Evolutionary conservation across 1,140 invertebrate species (phyloP), one percentile per base, ranked within the genome.

Genomic region (Euura lappo): DNA sequence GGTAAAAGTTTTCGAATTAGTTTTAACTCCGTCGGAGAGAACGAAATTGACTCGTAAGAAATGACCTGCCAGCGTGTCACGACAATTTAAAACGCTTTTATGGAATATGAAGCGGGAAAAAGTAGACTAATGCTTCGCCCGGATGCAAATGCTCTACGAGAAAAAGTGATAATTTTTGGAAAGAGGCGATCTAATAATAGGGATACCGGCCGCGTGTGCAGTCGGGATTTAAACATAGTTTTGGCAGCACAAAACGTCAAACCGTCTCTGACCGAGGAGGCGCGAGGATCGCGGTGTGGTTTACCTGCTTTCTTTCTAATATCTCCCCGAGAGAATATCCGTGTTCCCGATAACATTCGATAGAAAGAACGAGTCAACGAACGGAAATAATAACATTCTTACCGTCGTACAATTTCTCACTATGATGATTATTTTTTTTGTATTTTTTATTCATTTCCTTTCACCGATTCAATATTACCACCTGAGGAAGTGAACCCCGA

Each of bases 221-320:
- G 77, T 80, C 78, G 77, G 75, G 79, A 84, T 86, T 86, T 87
- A 87, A 86, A 87, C 85, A 85, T 86, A 87, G 85, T 86, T 87
- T 87, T 87, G 85, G 85, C 85, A 85, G 79, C 75, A 80, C 70
- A 79, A 86, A 87, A 87, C 85, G 85, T 87, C 85, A 86, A 87
- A 87, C 75, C 80, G 83, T 77, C 82, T 83, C 79, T 78, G 81
- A 81, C 81, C 82, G 81, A 78, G 81, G 78, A 79, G 77, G 77
- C 76, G 79, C 79, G 84, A 79, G 82, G 80, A 80, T 85, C 80
- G 76, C 51, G 3, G 51, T 60, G 51, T 60, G 51, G 13, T 60
- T 60, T n/a, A 8, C 51, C 13, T 60, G 51, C 51, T 60, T n/a
- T 8, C 6, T 60, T 60, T 3, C 51, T 28, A 28, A 28, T 28